Evolutionary conservation across 2,797 vertebrate genomes (phyloP), one percentile per base, ranked within the genome.

Genomic region (Allobates femoralis): DNA sequence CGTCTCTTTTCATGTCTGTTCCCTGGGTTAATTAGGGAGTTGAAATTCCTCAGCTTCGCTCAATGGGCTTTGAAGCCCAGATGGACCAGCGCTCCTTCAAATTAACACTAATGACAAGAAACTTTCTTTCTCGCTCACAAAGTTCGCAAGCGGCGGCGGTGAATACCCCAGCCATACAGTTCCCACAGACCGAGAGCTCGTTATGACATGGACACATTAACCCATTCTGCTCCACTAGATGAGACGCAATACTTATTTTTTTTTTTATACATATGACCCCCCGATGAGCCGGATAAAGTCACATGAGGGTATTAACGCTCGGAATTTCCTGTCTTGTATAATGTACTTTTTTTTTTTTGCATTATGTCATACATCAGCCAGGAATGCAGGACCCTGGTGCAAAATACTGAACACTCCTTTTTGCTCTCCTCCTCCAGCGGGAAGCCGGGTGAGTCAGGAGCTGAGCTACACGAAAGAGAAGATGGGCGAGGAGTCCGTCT

Each of bases 401-500:
- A 23, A 14, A 56, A 16, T 16, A 56, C 34, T 62, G 62, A 60
- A 46, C 56, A 6, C 78, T 14, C 26, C 19, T 30, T 46, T 71
- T 84, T 23, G 4, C 15, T 84, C 62, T 69, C 12, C 30, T 69
- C 55, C 77, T 69, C 51, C 89, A 99, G 98, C 95, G 51, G 98
- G 97, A 89, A 99, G 98, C 90, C 95, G 96, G n/a, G 98, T 99
- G 89, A 99, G 97, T 93, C 96, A 95, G 83, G 98, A 99, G 93
- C 96, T 99, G 23, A 95, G 90, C 76, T 99, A 99, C 94, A 99
- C 98, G 89, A 97, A 95, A 91, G 97, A 99, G 92, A 99, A 99
- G 92, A 94, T 99, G 89, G 98, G 98, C 16, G 98, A 99, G 82
- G 98, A 99, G 92, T 95, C 97, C 0, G 94, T 98, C 1, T 99